Evolutionary conservation across 2,113 vertebrate species (phyloP).

Genomic region (Mustelus asterias): DNA sequence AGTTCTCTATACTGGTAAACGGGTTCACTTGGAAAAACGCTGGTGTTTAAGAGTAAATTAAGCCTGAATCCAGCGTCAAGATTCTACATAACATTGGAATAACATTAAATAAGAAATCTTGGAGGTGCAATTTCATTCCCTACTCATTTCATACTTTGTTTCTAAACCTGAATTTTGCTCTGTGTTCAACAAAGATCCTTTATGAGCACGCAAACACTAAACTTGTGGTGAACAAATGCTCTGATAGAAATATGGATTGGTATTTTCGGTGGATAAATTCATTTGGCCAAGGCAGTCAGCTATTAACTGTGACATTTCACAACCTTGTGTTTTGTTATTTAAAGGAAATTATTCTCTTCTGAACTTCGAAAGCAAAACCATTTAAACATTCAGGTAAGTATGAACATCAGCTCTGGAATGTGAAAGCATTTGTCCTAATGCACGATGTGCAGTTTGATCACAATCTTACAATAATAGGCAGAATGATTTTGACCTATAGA

Average conservation of each 20-base stretch:
- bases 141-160: no score
- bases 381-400: background rate
- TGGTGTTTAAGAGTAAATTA: background rate
- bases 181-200: no score
- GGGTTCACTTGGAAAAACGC: background rate
- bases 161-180: no score
- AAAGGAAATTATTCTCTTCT: background rate
- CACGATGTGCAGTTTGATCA: background rate
- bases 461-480: background rate
- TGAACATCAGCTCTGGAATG: background rate
- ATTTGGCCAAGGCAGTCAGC: background rate
- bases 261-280: background rate
- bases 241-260: background rate
- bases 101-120: no score
- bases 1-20: background rate
- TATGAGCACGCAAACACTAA: no score
- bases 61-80: background rate
- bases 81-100: background rate
- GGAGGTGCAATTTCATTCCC: no score
- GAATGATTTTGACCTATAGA: background rate
- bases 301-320: background rate
- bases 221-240: no score
- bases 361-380: background rate
- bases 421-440: background rate
- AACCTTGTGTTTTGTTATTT: background rate